These are phyloP conservation scores for Xerus rutilus DNA, from an alignment of 2,797 vertebrate genomes.

Conservation along the genomic window DNA sequence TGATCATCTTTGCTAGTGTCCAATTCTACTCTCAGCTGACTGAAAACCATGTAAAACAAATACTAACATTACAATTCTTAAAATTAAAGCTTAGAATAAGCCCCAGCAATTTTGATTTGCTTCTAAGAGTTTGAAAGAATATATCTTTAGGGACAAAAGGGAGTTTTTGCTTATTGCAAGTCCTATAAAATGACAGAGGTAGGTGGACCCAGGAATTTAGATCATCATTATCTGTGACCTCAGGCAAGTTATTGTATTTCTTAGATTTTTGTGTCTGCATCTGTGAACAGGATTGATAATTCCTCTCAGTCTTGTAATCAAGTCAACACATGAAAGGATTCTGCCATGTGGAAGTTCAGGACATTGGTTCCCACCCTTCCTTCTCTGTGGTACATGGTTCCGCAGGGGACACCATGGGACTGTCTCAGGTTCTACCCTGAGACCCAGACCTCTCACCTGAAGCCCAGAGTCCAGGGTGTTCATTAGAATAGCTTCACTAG, in stretches of 20 bases:
- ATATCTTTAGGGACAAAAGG: not conserved
- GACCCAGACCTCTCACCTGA: not conserved
- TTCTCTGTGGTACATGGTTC: rapidly evolving
- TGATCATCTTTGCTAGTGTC: not conserved
- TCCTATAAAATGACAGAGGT: not conserved
- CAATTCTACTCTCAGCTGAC: not conserved
- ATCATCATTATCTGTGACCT: not conserved
- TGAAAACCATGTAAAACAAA: constrained; percentile 7
- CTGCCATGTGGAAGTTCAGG: not conserved
- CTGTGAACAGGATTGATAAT: not conserved
- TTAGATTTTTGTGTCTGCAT: not conserved
- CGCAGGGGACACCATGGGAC: not conserved
- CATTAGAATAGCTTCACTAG: not conserved
- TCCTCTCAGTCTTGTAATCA: not conserved
- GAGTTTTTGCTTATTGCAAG: not conserved
- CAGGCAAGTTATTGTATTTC: not conserved
- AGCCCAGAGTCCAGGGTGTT: not conserved
- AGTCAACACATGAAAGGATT: not conserved
- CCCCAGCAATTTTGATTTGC: not conserved
- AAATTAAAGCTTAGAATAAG: not conserved
- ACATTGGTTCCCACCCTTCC: not conserved
- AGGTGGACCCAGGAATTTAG: not conserved
- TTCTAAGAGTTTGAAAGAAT: not conserved
- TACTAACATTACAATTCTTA: not conserved
- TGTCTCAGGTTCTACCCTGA: not conserved